Evolutionary conservation across 1,140 invertebrate species (phyloP).

Genomic region (Megathymus violae): DNA sequence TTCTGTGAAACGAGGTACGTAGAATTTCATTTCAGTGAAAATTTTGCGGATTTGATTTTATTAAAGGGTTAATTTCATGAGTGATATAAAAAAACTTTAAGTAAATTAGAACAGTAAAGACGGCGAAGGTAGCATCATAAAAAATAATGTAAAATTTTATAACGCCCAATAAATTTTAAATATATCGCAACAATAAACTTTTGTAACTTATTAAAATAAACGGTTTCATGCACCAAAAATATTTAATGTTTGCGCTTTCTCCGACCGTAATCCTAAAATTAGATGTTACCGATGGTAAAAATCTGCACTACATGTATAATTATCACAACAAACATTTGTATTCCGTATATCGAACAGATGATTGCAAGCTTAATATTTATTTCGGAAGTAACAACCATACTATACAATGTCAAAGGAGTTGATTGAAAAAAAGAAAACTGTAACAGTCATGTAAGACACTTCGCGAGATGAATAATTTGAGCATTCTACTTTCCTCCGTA

Average conservation of each 20-base stretch:
- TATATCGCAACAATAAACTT: slow-evolving; percentile 12
- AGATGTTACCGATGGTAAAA: neutral
- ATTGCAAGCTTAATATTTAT: neutral
- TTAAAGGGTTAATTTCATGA: neutral
- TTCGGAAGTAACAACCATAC: neutral
- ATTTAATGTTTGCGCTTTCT: slow-evolving; percentile 6
- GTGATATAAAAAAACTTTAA: neutral
- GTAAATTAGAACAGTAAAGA: neutral
- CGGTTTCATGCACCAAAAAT: slow-evolving; percentile 5
- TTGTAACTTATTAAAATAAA: neutral
- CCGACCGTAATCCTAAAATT: slow-evolving; percentile 3
- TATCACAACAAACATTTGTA: neutral
- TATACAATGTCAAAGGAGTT: neutral
- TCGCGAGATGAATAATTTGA: slow-evolving; percentile 15
- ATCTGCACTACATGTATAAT: too few relatives aligned
- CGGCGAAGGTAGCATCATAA: neutral
- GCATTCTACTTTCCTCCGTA: slow-evolving; percentile 18
- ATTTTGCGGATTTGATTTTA: neutral
- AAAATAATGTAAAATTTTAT: slow-evolving; percentile 3
- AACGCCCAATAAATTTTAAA: neutral
- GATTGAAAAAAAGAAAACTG: slow-evolving; percentile 1
- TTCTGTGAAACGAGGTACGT: slow-evolving; percentile 48
- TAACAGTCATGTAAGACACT: neutral
- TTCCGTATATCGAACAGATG: neutral
- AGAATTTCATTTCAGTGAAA: slow-evolving; percentile 23